Base-by-base conservation (phyloP, 2,888 invertebrate genomes). In the Tenthredo notha region DNA sequence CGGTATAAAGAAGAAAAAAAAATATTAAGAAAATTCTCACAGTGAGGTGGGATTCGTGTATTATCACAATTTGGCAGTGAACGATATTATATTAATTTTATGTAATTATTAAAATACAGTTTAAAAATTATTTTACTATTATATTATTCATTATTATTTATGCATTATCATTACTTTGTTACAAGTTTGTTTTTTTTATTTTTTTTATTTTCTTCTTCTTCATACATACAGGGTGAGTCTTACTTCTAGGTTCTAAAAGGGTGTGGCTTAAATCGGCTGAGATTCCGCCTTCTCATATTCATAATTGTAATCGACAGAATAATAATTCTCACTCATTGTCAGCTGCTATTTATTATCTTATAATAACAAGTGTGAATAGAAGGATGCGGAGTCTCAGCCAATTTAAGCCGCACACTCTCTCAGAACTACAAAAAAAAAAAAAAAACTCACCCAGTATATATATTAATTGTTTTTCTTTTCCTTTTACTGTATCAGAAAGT, bases 41-140 rank as follows among this genome's bases (percentile, higher is more conserved):
- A 54, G 9, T 33, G 33, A 84, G 84, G 84, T 84, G 84, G 84
- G 84, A 58, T 77, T 84, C 75, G 84, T 77, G 90, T 92, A 93
- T 93, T 92, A 93, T 93, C 93, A 93, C 93, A 93, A 92, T 93
- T 93, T 93, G 93, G 93, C 93, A 93, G 93, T 93, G 93, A 93
- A 92, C 87, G 89, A 90, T 89, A 84, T 85, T 88, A 70, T 82
- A 87, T 90, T 37, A 37, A 89, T 90, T 90, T 88, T 91, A 43
- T 85, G 84, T 86, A 84, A 85, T 85, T 89, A 85, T 85, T 89
- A 89, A 90, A 91, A 90, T 90, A 90, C 88, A 85, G 78, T 84
- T 84, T 80, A 84, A 74, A 86, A 72, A 84, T 86, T 87, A 77
- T 47, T 47, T n/a, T 77, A 74, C 50, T 29, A 77, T 77, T n/a